Evolutionary conservation across 92 coral and sea anemone species (phyloP).

Genomic region (Metridium senile): DNA sequence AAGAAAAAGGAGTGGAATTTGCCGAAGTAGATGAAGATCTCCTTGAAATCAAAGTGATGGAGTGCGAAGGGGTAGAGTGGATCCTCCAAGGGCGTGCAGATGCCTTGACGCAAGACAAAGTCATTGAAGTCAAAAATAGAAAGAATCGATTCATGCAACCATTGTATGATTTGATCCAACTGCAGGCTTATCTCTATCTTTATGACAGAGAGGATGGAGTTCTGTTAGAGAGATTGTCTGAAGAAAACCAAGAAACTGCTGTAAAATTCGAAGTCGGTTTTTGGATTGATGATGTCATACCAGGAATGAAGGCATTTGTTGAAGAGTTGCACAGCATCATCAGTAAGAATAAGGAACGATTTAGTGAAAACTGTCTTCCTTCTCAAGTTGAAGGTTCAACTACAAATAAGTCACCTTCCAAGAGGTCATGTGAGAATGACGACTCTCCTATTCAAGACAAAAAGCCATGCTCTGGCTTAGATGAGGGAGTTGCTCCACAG

Average conservation of each 20-base stretch:
- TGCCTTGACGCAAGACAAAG: conserved; percentile 75
- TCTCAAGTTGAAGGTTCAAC: neutral
- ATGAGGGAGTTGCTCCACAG: too few relatives aligned
- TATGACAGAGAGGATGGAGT: conserved; percentile 74
- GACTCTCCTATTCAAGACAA: neutral
- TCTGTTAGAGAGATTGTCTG: conserved; percentile 77
- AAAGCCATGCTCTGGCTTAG: neutral
- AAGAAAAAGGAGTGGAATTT: conserved; percentile 62
- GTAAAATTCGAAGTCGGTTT: conserved; percentile 67
- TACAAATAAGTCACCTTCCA: conserved; percentile 30
- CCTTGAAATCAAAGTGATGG: conserved; percentile 55
- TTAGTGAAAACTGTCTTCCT: conserved; percentile 38
- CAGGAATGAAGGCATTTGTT: conserved; percentile 82
- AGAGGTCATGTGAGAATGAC: conserved; percentile 25
- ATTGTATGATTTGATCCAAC: conserved; percentile 81
- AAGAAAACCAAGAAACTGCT: conserved; percentile 71
- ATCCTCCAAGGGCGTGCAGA: conserved; percentile 81
- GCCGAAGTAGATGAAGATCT: conserved; percentile 32
- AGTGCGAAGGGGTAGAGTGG: conserved; percentile 77
- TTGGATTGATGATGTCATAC: conserved; percentile 75
- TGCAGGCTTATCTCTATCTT: conserved; percentile 85
- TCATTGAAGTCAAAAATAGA: conserved; percentile 93
- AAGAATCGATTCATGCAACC: conserved; percentile 90
- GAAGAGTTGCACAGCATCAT: conserved; percentile 56
- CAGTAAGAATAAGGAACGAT: conserved; percentile 52